phyloP scores from a whole-genome alignment of 2,113 vertebrate genomes.

The Megaceryle maxima region DNA sequence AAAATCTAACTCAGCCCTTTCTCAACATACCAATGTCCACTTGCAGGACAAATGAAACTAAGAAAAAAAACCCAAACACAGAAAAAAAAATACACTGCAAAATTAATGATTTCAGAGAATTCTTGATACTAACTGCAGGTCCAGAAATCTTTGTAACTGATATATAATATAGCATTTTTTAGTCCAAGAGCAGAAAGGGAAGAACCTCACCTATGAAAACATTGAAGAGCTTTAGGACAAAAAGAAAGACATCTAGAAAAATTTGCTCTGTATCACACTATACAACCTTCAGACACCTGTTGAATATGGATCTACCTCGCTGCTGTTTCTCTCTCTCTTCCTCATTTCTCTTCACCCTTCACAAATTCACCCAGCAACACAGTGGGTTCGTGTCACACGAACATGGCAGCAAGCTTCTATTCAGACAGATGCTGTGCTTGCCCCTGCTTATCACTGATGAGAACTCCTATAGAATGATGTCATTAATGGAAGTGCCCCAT shows the following conservation, averaged over 20 bases:
- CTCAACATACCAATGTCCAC: neutral
- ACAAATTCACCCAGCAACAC: neutral
- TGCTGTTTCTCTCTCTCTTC: neutral
- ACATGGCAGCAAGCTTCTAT: neutral
- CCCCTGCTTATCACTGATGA: neutral
- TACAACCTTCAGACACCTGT: neutral
- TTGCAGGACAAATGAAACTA: neutral
- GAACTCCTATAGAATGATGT: neutral
- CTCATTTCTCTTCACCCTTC: neutral
- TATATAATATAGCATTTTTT: neutral
- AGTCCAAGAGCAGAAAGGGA: neutral
- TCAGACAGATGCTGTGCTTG: neutral
- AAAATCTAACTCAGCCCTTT: neutral
- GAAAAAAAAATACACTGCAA: neutral
- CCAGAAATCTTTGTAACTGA: neutral
- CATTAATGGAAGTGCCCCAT: neutral
- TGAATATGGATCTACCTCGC: neutral
- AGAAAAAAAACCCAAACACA: neutral
- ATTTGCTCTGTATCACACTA: neutral
- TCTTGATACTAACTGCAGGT: neutral
- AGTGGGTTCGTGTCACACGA: neutral
- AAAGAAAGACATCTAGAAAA: neutral
- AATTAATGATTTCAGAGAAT: neutral
- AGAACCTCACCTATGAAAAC: neutral
- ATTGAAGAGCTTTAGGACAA: neutral